These are phyloP conservation scores for Lamellibrachia columna DNA, from an alignment of 2,888 invertebrate genomes.

Conservation along the genomic window DNA sequence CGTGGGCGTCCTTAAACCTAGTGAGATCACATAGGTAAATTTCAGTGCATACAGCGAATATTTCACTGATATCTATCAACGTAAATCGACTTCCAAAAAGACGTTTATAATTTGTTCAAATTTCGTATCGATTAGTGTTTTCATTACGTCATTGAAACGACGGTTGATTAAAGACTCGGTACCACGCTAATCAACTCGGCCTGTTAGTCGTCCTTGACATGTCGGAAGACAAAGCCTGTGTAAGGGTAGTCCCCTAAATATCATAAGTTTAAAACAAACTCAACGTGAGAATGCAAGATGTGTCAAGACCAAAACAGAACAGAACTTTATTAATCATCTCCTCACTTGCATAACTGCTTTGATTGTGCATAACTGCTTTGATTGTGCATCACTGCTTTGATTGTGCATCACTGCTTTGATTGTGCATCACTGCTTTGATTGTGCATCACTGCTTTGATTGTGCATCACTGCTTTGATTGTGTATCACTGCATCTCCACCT, in stretches of 20 bases:
- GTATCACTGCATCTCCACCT: not conserved
- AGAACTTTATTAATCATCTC: not conserved
- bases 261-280: too few relatives aligned
- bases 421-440: too few relatives aligned
- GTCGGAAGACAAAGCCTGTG: too few relatives aligned
- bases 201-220: too few relatives aligned
- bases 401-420: too few relatives aligned
- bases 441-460: too few relatives aligned
- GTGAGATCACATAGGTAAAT: not conserved
- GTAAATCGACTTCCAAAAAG: too few relatives aligned
- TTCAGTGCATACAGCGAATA: not conserved
- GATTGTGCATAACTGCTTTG: too few relatives aligned
- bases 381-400: too few relatives aligned
- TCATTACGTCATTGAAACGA: not conserved
- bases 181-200: not conserved
- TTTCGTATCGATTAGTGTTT: not conserved
- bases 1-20: not conserved
- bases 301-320: not conserved
- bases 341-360: not conserved
- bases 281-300: not conserved
- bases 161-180: not conserved
- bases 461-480: not conserved
- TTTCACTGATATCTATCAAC: too few relatives aligned
- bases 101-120: not conserved
- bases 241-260: too few relatives aligned